A percentile compares a stretch with the other conserved stretches of the same genome.
Conservation (phyloP, 2,113 vertebrate species). For the Lathamus discolor region DNA sequence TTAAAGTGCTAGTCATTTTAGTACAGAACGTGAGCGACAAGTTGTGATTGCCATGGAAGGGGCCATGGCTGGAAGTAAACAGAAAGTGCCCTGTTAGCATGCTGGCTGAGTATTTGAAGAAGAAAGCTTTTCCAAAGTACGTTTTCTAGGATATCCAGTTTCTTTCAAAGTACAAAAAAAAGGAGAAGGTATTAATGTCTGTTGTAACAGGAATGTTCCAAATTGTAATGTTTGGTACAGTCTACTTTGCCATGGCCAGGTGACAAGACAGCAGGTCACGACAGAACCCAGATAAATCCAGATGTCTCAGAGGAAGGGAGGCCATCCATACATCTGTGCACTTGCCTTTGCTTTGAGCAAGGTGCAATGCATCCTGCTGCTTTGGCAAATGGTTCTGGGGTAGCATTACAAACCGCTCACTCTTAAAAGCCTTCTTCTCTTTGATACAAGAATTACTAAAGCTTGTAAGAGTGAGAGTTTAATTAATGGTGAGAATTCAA, state of each 20-base stretch:
- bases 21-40: not conserved
- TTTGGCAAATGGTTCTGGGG: not conserved
- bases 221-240: not conserved
- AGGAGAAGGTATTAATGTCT: not conserved
- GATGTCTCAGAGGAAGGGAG: not conserved
- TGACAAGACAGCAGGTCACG: not conserved
- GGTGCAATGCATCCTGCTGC: not conserved
- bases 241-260: not conserved
- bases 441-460: not conserved
- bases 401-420: not conserved
- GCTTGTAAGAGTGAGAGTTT: not conserved
- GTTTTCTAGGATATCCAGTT: not conserved
- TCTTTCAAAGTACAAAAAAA: not conserved
- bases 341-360: not conserved
- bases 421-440: constrained; percentile 2
- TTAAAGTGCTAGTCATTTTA: constrained; percentile 3
- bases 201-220: not conserved
- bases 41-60: not conserved
- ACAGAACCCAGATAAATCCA: not conserved
- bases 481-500: not conserved
- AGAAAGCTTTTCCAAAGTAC: not conserved
- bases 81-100: not conserved
- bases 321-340: not conserved
- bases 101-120: not conserved
- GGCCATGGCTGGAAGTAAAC: not conserved